Evolutionary conservation across 2,113 vertebrate species (phyloP), one percentile per base, ranked within the genome.

Genomic region (Microcebus griseorufus): DNA sequence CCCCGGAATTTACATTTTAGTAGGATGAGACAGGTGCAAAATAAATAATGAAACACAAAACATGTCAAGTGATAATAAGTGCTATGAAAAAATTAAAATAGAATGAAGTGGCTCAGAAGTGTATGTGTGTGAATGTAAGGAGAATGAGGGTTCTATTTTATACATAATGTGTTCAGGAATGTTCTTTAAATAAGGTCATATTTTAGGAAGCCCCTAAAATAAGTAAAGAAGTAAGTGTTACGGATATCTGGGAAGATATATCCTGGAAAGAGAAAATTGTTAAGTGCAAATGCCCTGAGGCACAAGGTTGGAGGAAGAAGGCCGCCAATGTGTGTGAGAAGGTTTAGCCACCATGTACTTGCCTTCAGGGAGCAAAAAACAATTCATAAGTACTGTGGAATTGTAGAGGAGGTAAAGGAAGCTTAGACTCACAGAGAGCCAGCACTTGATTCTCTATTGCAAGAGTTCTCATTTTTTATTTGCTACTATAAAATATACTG

Each of bases 1-100:
- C 12, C 72, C 70, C 29, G 73, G 58, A 65, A 82, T 73, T 78
- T 82, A 81, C 39, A 92, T 48, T 89, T 53, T 88, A 78, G 45
- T 81, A 37, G 16, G 17, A 64, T 94, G 45, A 76, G 29, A 88
- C 12, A 55, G 32, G 78, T 16, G 18, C 48, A 34, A 95, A 89
- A 51, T 34, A 86, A 89, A 53, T 64, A 90, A 93, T 60, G 53
- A 88, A 79, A 79, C 48, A 27, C 37, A 78, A 81, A 96, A 91
- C 67, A 88, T 37, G 39, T 34, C 51, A 51, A 76, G 60, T 55
- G 72, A 39, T 70, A 70, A 32, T 62, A 67, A 92, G 39, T 88
- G 76, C 27, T 85, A 23, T 9, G n/a, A 51, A 62, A 88, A 86
- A 84, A 78, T 70, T 65, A 51, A 60, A 96, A 73, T 64, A 72